phyloP scores from a whole-genome alignment of 2,888 invertebrate genomes.

The Crossocerus cetratus region DNA sequence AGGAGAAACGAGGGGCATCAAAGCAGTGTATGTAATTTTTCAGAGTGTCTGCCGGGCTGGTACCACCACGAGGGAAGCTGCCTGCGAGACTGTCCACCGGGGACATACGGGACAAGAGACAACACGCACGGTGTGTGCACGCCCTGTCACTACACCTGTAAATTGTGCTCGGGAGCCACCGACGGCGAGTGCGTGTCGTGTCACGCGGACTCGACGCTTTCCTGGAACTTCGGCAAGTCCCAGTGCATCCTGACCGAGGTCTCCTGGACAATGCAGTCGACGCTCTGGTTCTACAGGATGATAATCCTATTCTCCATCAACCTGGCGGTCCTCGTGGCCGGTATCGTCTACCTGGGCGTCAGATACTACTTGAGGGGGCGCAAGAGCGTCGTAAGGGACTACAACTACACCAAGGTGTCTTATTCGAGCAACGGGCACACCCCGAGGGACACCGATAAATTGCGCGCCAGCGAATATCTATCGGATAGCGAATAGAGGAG shows the following conservation, averaged over 20 bases:
- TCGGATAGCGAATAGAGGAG: constrained; percentile 52
- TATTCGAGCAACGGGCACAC: constrained; percentile 50
- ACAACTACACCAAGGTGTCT: constrained; percentile 59
- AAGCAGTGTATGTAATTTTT: constrained; percentile 72
- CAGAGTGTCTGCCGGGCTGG: constrained; percentile 84
- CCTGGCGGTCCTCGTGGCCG: constrained; percentile 45
- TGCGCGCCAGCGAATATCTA: constrained; percentile 27
- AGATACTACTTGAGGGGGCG: constrained; percentile 31
- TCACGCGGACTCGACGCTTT: constrained; percentile 81
- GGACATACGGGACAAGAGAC: constrained; percentile 61
- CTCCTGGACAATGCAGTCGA: constrained; percentile 65
- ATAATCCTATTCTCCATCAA: constrained; percentile 62
- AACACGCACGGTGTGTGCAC: constrained; percentile 78
- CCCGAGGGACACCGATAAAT: constrained; percentile 27
- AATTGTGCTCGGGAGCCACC: constrained; percentile 83
- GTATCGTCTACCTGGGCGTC: constrained; percentile 52
- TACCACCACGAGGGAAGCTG: constrained; percentile 82
- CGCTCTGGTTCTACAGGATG: constrained; percentile 68
- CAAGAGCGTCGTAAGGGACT: constrained; percentile 25
- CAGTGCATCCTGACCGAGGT: constrained; percentile 65
- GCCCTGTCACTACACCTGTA: constrained; percentile 87
- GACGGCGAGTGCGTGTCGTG: constrained; percentile 85
- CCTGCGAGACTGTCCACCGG: constrained; percentile 79
- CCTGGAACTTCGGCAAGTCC: constrained; percentile 37
- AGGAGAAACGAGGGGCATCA: constrained; percentile 16